Base-by-base conservation (phyloP, 2,888 invertebrate species). In the Liodrosophila aerea region DNA sequence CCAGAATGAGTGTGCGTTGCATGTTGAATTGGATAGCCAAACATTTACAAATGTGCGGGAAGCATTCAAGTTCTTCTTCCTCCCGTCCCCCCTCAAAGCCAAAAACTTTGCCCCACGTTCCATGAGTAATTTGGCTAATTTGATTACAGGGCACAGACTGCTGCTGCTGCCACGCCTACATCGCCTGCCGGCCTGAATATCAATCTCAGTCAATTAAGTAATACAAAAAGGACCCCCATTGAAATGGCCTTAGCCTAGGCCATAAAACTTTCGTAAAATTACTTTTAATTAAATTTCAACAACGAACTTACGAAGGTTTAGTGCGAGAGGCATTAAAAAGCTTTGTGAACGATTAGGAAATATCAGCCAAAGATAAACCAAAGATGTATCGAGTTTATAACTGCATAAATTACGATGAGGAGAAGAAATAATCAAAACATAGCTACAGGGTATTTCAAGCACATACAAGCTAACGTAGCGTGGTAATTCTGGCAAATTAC, bases 91-190 rank as follows among this genome's bases (percentile, higher is more conserved):
- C n/a, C 18, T 27, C 39, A 56, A 40, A 57, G 61, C 59, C 45
- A 43, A 65, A 64, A 69, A 53, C 62, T 47, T 66, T 56, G 37
- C 56, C 22, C 22, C 54, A 58, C 57, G 56, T 66, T 76, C 63
- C 53, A 65, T 52, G 74, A 58, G 59, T 81, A 77, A 77, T 78
- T 77, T 83, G 70, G 56, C 80, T 82, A 72, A 83, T 83, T 76
- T 73, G 53, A 61, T 53, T 60, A 39, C 41, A 15, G 54, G 37
- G 71, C 56, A 40, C 69, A 53, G 36, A 36, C 57, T 56, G 36
- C 31, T 18, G 30, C 53, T 43, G 11, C 37, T 22, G 12, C 46
- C 40, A 50, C 39, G 15, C 31, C 34, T 29, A 22, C 22, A 9
- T 31, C 29, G 43, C 39, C 37, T 44, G 47, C 9, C 45, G 57